Evolutionary conservation across 1,140 invertebrate species (phyloP).

Genomic region (Phocides pigmalion): DNA sequence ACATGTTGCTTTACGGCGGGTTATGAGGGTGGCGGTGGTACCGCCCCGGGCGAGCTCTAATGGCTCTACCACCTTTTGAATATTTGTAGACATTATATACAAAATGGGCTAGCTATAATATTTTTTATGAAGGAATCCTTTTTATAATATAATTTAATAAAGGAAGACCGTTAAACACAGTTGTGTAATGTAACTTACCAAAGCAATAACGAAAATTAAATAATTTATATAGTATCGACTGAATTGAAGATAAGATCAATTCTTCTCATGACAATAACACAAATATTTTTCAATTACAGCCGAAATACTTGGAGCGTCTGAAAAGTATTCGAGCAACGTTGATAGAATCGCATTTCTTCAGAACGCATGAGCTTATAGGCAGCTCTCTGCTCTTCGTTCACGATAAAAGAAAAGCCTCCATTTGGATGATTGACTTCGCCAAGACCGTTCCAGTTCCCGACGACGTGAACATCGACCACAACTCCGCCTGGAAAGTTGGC

Average conservation of each 20-base stretch:
- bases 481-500: slow-evolving; percentile 95
- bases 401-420: slow-evolving; percentile 92
- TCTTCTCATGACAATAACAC: not conserved
- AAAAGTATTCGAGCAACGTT: slow-evolving; percentile 92
- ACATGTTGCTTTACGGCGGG: too few relatives aligned
- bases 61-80: too few relatives aligned
- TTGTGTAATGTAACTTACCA: too few relatives aligned
- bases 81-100: too few relatives aligned
- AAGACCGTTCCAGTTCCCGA: slow-evolving; percentile 95
- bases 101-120: too few relatives aligned
- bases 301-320: slow-evolving; percentile 93
- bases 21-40: too few relatives aligned
- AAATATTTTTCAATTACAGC: slow-evolving; percentile 83
- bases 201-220: too few relatives aligned
- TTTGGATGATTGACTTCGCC: slow-evolving; percentile 99
- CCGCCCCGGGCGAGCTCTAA: too few relatives aligned
- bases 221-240: too few relatives aligned
- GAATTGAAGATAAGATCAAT: not conserved
- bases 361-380: slow-evolving; percentile 97
- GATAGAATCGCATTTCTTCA: slow-evolving; percentile 94
- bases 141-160: too few relatives aligned
- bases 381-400: slow-evolving; percentile 98
- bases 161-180: too few relatives aligned
- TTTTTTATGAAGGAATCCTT: too few relatives aligned
- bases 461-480: slow-evolving; percentile 90